Conservation (phyloP, 2,888 invertebrate genomes). For the Xanthia icteritia region DNA sequence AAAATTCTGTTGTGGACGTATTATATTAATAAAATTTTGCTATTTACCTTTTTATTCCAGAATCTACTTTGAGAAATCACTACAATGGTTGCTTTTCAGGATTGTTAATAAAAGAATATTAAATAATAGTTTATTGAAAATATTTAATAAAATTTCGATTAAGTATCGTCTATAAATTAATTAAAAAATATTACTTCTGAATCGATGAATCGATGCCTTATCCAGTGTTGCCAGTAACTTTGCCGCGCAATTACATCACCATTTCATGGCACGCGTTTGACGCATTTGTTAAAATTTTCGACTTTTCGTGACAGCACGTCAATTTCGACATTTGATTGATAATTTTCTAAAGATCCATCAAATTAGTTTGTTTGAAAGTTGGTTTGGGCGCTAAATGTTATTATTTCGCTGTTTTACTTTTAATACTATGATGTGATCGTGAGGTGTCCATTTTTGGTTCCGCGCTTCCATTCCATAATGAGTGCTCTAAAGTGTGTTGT, state of each 20-base stretch:
- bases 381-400: conserved; percentile 88
- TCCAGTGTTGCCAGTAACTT: conserved; percentile 79
- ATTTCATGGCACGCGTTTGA: conserved; percentile 89
- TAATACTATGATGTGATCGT: conserved; percentile 85
- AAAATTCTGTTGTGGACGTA: too few relatives aligned
- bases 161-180: background rate
- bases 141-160: conserved; percentile 5
- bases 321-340: conserved; percentile 91
- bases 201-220: conserved; percentile 24
- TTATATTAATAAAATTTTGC: background rate
- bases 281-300: conserved; percentile 85
- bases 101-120: background rate
- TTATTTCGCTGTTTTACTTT: conserved; percentile 79
- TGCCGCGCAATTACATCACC: conserved; percentile 87
- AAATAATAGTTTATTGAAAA: background rate
- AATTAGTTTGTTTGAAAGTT: conserved; percentile 90
- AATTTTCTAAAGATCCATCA: conserved; percentile 90
- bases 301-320: conserved; percentile 91
- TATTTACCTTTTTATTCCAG: background rate
- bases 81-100: background rate
- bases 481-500: conserved; percentile 87
- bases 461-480: conserved; percentile 80
- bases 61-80: too few relatives aligned
- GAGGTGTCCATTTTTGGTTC: conserved; percentile 82
- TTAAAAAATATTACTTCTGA: background rate